Base-by-base conservation (phyloP, 2,888 invertebrate genomes). In the Odontothrips loti region DNA sequence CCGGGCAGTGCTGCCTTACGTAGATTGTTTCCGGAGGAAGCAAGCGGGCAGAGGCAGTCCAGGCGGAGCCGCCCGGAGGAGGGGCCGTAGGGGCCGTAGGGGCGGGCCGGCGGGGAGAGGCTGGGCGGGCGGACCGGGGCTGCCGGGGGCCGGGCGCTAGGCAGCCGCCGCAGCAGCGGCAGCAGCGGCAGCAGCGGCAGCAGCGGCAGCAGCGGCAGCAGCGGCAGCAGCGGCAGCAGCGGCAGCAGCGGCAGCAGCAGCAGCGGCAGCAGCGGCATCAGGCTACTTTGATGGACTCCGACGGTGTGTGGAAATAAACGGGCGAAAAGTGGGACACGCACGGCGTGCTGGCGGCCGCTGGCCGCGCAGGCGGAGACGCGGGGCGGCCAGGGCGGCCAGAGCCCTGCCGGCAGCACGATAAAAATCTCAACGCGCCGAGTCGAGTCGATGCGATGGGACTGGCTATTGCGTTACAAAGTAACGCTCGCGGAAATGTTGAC, bases 1-100 rank as follows among this genome's bases (percentile, higher is more conserved):
- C 23, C 68, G 68, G n/a, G 23, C 68, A n/a, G 9, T 23, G 68
- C 68, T 27, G 58, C 68, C 68, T 9, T 27, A 12, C 68, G 23
- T 75, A 75, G 68, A 75, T 75, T 75, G 68, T 75, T 75, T 75
- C 68, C 68, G 68, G 68, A 75, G 68, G 68, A 75, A 75, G 68
- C 68, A 75, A 27, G 58, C 17, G 34, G 34, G 34, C 34, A 43
- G 34, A 43, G 34, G 34, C 34, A 43, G 34, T 43, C 34, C 34
- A 43, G 3, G 6, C 34, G 34, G 34, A 43, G 34, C 34, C 34
- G 34, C n/a, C n/a, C n/a, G n/a, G n/a, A n/a, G n/a, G n/a, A n/a
- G n/a, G n/a, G n/a, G n/a, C n/a, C n/a, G n/a, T n/a, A n/a, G n/a
- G n/a, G n/a, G n/a, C n/a, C n/a, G n/a, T n/a, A n/a, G n/a, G n/a